Evolutionary conservation across 2,113 vertebrate genomes (phyloP).

Genomic region (Clinocottus analis): DNA sequence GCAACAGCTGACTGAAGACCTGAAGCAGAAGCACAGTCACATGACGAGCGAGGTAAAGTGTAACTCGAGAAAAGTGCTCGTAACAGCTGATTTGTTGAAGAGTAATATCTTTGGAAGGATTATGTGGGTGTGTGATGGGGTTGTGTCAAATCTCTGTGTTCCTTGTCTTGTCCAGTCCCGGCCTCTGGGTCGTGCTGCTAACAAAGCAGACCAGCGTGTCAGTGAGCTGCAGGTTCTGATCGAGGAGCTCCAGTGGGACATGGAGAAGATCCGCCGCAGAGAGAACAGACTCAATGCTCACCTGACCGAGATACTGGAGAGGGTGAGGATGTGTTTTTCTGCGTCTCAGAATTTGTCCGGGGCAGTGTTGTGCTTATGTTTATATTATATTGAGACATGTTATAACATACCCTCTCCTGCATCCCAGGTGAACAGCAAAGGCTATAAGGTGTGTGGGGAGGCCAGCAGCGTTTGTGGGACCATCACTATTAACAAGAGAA

Average conservation of each 20-base stretch:
- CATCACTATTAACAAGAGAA: conserved; percentile 96
- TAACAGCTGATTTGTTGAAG: background rate
- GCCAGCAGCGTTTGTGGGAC: conserved; percentile 97
- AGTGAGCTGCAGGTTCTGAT: conserved; percentile 92
- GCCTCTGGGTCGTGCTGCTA: conserved; percentile 87
- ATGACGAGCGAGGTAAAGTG: conserved; percentile 92
- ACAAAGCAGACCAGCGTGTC: conserved; percentile 91
- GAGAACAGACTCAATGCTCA: conserved; percentile 94
- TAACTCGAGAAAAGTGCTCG: background rate
- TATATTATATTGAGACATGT: background rate
- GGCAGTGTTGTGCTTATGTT: background rate
- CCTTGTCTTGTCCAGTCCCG: conserved; percentile 71
- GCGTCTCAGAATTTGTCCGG: too few relatives aligned
- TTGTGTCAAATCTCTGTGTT: background rate
- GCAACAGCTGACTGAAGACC: conserved; percentile 89
- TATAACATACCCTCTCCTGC: conserved; percentile 18
- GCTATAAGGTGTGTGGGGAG: conserved; percentile 96
- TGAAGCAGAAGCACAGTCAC: conserved; percentile 91
- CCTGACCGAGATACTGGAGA: conserved; percentile 91
- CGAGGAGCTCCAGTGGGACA: conserved; percentile 98
- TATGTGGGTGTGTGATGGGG: background rate
- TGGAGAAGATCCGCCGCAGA: conserved; percentile 94
- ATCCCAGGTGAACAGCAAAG: conserved; percentile 95
- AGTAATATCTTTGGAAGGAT: background rate
- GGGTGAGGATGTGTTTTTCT: conserved; percentile 76